A percentile compares a stretch with the other conserved stretches of the same genome.
Evolutionary conservation across 2,888 invertebrate genomes (phyloP).

Genomic region (Pollenia griseotomentosa): DNA sequence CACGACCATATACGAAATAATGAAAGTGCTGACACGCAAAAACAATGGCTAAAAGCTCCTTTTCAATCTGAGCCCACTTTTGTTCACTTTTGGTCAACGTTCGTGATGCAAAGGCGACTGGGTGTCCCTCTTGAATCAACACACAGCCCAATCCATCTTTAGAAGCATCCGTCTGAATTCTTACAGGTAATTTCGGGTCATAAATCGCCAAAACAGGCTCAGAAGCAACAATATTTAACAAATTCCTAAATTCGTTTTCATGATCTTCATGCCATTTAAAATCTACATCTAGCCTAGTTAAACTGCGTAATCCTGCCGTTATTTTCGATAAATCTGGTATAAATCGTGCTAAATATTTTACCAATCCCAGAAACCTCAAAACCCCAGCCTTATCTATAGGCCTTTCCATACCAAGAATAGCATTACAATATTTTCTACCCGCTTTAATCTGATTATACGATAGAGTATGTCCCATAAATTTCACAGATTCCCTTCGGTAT

Average conservation of each 20-base stretch:
- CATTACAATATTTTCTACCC: background rate
- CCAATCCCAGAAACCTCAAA: constrained; percentile 56
- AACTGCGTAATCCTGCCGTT: background rate
- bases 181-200: constrained; percentile 43
- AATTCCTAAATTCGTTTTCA: constrained; percentile 7
- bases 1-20: too few species aligned
- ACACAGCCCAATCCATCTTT: constrained; percentile 67
- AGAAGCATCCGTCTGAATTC: constrained; percentile 65
- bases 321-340: constrained; percentile 32
- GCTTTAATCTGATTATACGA: constrained; percentile 37
- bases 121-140: constrained; percentile 44
- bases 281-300: constrained; percentile 60
- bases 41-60: too few species aligned
- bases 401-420: constrained; percentile 27
- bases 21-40: too few species aligned
- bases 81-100: too few species aligned
- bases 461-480: constrained; percentile 57
- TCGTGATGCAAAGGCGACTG: too few species aligned
- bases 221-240: too few species aligned
- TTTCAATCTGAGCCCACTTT: too few species aligned
- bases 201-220: constrained; percentile 52
- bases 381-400: constrained; percentile 42
- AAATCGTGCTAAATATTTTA: constrained; percentile 33
- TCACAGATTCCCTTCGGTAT: constrained; percentile 20
- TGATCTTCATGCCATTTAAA: constrained; percentile 54